phyloP scores from a whole-genome alignment of 2,797 vertebrate genomes.

The Propithecus deckenii region DNA sequence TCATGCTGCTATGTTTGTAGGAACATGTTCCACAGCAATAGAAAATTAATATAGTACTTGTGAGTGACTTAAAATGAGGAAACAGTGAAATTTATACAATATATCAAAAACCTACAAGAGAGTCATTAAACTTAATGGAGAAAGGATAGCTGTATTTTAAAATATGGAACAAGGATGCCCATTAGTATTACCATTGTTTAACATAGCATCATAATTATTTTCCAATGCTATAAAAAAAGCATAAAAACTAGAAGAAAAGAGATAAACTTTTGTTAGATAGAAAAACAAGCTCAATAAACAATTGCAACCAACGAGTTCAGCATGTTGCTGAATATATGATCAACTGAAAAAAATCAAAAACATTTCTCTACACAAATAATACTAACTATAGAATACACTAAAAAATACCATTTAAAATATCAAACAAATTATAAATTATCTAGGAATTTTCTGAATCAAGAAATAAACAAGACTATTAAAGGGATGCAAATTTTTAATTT shows the following conservation, averaged over 20 bases:
- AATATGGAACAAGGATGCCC: neutral
- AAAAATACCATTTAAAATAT: neutral
- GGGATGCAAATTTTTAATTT: neutral
- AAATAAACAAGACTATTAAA: neutral
- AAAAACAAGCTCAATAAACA: constrained; percentile 6
- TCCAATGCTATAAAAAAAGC: neutral
- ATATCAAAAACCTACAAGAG: neutral
- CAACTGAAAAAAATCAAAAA: neutral
- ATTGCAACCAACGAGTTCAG: neutral
- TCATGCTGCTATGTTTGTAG: neutral
- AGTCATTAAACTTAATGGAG: neutral
- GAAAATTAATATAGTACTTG: neutral
- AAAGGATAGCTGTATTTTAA: neutral
- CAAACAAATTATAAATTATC: neutral
- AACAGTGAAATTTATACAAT: neutral
- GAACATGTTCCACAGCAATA: neutral
- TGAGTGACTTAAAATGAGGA: neutral
- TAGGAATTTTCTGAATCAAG: neutral
- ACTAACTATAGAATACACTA: neutral
- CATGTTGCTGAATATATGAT: neutral
- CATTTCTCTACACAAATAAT: neutral
- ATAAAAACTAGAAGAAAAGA: neutral
- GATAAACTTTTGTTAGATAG: neutral
- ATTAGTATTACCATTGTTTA: neutral
- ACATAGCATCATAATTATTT: neutral